Evolutionary conservation across 2,113 vertebrate species (phyloP), one percentile per base, ranked within the genome.

Genomic region (Galeopterus variegatus): DNA sequence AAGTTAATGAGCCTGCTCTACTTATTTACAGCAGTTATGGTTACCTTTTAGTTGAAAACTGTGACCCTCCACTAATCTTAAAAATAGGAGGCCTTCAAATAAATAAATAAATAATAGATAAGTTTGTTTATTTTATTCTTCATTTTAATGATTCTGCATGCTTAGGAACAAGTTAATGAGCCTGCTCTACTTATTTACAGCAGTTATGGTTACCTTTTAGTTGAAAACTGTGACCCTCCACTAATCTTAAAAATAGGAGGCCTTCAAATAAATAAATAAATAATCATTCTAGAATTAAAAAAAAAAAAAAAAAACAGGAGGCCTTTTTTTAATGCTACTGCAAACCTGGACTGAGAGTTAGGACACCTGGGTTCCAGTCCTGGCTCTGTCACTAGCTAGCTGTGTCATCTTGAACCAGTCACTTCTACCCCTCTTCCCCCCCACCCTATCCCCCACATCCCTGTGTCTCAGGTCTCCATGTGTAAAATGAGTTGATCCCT

Each of bases 41-140:
- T 62, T 84, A 79, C 14, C 33, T 67, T 91, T 93, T 77, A 41
- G 73, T 56, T 81, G 23, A 95, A 90, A 85, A 75, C n/a, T 52
- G 14, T 83, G 64, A 81, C 33, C 33, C 24, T 89, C 65, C 52
- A 92, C 52, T 88, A 36, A 50, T n/a, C n/a, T n/a, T n/a, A n/a
- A 41, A 41, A 41, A 41, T 41, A 41, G 41, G 41, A 24, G 60
- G 48, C 0, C 26, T 26, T 85, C n/a, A n/a, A n/a, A n/a, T n/a
- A n/a, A n/a, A n/a, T n/a, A n/a, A n/a, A n/a, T n/a, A n/a, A n/a
- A n/a, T n/a, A n/a, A n/a, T n/a, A 81, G 18, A 73, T 72, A 88
- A 80, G 48, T 41, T 86, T 83, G 21, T 9, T 85, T 72, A 64
- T 80, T 84, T 58, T 92, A 58, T 81, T 88, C 50, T 45, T 64